Base-by-base conservation (phyloP, 2,888 invertebrate species). In the Notocelia uddmanniana region DNA sequence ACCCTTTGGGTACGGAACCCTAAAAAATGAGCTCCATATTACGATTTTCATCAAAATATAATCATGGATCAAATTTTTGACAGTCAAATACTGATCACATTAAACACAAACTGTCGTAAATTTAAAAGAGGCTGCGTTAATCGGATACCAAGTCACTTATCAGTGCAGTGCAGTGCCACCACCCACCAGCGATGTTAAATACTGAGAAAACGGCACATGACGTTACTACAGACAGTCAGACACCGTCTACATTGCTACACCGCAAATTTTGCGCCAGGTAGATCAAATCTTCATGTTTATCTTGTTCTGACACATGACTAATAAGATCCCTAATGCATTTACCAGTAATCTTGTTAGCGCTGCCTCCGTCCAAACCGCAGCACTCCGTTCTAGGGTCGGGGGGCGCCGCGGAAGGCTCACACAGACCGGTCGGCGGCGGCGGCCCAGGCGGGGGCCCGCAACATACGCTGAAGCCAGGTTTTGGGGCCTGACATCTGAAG, bases 281-380 rank as follows among this genome's bases (percentile, higher is more conserved):
- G n/a, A 6, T n/a, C n/a, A 5, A 31, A 31, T 31, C 6, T n/a
- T 6, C 45, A 13, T 37, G 37, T 37, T 37, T 37, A 37, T 37
- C 13, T 37, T 13, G 37, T 37, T 37, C 2, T 37, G 37, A 3
- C 11, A 37, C 13, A 13, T 10, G 37, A 37, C 13, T 2, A 37
- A 37, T 37, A 37, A 37, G 37, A n/a, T 45, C 8, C 45, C n/a
- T 26, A n/a, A 59, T 8, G 26, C n/a, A 5, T 15, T 45, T 79
- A 85, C 88, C 86, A 52, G 83, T 75, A 58, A 89, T 87, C 63
- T 80, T 84, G 68, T 85, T 82, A 19, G 80, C 81, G 0, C 78
- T 72, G 13, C 71, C 62, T 55, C 76, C 74, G 15, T 85, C 84
- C 0, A 75, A 1, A 0, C 89, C 89, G 67, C 89, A 89, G 76